phyloP scores from a whole-genome alignment of 2,113 vertebrate species.

The Isichthys henryi region DNA sequence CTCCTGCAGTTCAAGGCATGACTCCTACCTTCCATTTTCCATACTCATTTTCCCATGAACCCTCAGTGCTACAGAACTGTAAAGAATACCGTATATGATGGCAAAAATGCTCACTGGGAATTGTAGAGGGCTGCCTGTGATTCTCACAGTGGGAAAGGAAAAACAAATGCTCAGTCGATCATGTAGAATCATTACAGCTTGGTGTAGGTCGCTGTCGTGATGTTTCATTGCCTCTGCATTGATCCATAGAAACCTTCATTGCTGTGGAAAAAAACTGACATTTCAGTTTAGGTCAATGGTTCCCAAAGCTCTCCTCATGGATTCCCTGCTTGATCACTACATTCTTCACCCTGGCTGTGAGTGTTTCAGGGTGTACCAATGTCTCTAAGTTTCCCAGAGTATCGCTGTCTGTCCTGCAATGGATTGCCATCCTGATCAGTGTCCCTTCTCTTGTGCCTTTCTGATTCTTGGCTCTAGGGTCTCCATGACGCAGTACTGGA shows the following conservation, averaged over 20 bases:
- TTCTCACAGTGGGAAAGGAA: neutral
- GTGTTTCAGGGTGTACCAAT: neutral
- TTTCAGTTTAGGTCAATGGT: neutral
- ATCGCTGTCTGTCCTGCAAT: neutral
- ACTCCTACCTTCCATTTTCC: neutral
- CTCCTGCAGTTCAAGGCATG: neutral
- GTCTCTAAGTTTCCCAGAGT: neutral
- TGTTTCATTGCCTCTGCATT: neutral
- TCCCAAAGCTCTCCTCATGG: neutral
- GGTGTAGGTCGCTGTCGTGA: constrained; percentile 38
- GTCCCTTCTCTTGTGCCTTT: neutral
- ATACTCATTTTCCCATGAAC: neutral
- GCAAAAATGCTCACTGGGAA: constrained; percentile 6
- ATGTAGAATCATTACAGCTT: constrained; percentile 20
- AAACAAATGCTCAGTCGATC: neutral
- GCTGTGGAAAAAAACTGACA: neutral
- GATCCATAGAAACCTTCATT: neutral
- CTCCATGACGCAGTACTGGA: neutral
- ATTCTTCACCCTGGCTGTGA: neutral
- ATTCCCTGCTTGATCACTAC: neutral
- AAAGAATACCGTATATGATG: constrained; percentile 31
- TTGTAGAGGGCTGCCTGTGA: neutral
- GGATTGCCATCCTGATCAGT: neutral
- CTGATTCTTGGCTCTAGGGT: neutral
- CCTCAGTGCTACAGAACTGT: neutral